phyloP scores from a whole-genome alignment of 2,797 vertebrate genomes.

The Acanthornis magna region DNA sequence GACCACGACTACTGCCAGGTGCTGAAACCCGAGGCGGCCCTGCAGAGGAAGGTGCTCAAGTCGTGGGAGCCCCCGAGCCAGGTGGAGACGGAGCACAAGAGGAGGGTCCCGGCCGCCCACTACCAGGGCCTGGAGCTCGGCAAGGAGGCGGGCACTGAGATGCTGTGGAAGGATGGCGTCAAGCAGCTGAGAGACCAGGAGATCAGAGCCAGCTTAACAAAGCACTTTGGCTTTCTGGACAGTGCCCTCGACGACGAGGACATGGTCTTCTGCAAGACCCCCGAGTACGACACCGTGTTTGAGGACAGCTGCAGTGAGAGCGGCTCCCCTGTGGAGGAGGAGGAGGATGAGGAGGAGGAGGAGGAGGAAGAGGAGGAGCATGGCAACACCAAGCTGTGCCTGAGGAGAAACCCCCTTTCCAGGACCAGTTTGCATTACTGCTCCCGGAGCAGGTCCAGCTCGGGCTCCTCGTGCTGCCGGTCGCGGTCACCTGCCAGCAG shows the following conservation, averaged over 20 bases:
- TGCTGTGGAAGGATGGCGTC: conserved; percentile 50
- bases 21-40: conserved; percentile 71
- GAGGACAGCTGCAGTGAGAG: conserved; percentile 80
- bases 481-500: conserved; percentile 85
- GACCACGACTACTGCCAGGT: conserved; percentile 97
- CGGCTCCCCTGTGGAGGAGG: conserved; percentile 64
- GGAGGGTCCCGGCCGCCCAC: conserved; percentile 20
- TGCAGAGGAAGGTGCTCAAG: conserved; percentile 79
- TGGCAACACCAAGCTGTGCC: conserved; percentile 67
- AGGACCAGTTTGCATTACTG: conserved; percentile 80
- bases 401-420: conserved; percentile 71
- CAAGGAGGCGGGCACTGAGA: background rate
- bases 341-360: conserved; percentile 69
- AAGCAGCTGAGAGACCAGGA: conserved; percentile 80
- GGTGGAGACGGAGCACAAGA: conserved; percentile 66
- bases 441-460: conserved; percentile 78
- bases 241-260: conserved; percentile 72
- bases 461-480: conserved; percentile 78
- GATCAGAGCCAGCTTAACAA: conserved; percentile 82
- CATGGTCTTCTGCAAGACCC: conserved; percentile 73
- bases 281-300: conserved; percentile 75
- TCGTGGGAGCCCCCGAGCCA: conserved; percentile 72
- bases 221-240: conserved; percentile 82
- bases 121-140: conserved; percentile 22
- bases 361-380: conserved; percentile 68